These are phyloP conservation scores for Thalassaphorura encarpata DNA, from an alignment of 1,140 invertebrate genomes.

Conservation along the genomic window DNA sequence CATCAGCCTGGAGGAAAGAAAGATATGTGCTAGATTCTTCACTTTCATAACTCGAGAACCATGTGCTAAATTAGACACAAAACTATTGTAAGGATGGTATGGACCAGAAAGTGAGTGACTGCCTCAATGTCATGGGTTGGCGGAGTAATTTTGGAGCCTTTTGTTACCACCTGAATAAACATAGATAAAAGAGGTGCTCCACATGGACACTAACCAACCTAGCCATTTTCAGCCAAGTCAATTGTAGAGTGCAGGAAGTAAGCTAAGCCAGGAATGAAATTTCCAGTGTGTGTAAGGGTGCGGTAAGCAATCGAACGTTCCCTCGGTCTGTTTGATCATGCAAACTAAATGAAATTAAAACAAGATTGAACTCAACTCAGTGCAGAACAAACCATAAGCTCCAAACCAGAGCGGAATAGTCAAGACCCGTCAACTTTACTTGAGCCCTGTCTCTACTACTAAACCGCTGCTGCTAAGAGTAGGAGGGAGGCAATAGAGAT, in stretches of 20 bases:
- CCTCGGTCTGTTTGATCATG: constrained; percentile 29
- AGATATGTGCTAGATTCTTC: no score
- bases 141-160: no score
- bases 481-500: background rate
- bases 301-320: background rate
- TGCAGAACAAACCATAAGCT: no score
- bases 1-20: no score
- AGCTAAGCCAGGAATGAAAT: background rate
- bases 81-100: no score
- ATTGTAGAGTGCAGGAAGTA: no score
- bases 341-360: constrained; percentile 31
- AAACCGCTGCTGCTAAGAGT: background rate
- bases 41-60: no score
- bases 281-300: background rate
- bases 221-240: no score
- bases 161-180: constrained; percentile 29
- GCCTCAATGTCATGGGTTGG: no score
- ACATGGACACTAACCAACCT: no score
- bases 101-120: no score
- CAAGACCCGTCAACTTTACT: background rate
- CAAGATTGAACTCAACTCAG: constrained; percentile 23
- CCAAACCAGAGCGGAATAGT: background rate
- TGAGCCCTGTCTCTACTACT: background rate
- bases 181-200: constrained; percentile 25
- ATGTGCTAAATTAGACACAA: no score